Evolutionary conservation across 2,113 vertebrate genomes (phyloP), one percentile per base, ranked within the genome.

Genomic region (Larimichthys polyactis): DNA sequence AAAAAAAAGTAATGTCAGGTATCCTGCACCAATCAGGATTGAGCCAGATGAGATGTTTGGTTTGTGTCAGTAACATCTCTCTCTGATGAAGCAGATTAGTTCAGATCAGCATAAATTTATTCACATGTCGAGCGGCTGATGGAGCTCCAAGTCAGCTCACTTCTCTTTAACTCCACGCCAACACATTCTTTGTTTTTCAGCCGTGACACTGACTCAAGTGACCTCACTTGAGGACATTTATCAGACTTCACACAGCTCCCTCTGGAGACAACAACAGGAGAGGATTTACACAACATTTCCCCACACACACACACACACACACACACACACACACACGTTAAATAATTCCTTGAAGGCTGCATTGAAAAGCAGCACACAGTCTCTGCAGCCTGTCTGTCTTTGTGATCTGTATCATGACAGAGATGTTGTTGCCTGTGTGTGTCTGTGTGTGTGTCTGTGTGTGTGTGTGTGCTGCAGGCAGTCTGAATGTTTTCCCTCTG

Each of bases 401-500:
- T 36, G 15, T 17, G 19, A 36, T 52, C 58, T 36, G 58, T 44
- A 24, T 68, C 48, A 52, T 10, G 10, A 32, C 27, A 36, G 48
- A 70, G 49, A 52, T 43, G 9, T 19, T 62, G 59, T 60, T 24
- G n/a, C 64, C 22, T 17, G 67, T 70, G 27, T 22, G 49, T 54
- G 32, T 5, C 3, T 55, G 10, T 20, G 59, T 62, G 59, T 22
- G 1, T 58, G 22, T 59, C 44, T n/a, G 27, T 10, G 44, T 22
- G 54, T 62, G 51, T 32, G 68, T 43, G 81, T 17, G 63, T 17
- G 65, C 71, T 84, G 82, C 70, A 51, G 74, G 69, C n/a, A 15
- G 77, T 54, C 62, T 0, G 20, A 88, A 79, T 83, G 66, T 83
- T 81, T 85, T 78, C 79, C 83, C 69, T 89, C 62, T 58, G 24